phyloP scores from a whole-genome alignment of 2,888 invertebrate genomes.

The Beris chalybata region DNA sequence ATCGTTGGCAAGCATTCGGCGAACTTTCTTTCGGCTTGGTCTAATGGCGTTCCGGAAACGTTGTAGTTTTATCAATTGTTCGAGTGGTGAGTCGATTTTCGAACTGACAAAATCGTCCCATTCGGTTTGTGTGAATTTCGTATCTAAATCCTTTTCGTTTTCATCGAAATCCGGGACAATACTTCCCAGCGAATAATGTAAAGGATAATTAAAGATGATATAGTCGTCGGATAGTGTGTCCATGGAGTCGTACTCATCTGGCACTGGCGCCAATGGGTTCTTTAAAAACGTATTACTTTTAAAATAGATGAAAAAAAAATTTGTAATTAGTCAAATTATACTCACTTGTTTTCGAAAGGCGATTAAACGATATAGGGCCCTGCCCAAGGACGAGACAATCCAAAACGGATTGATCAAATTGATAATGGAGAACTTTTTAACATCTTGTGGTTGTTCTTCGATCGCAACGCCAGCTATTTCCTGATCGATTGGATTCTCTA shows the following conservation, averaged over 20 bases:
- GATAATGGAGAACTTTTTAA: constrained; percentile 11
- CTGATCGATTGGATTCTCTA: neutral
- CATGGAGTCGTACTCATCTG: neutral
- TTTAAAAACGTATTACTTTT: too few species aligned
- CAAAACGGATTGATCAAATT: constrained; percentile 17
- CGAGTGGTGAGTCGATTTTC: constrained; percentile 8
- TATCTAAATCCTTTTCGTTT: neutral
- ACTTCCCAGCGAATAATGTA: constrained; percentile 9
- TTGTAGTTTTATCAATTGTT: constrained; percentile 9
- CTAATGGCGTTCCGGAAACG: constrained; percentile 15
- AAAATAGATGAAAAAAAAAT: neutral
- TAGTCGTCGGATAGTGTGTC: constrained; percentile 3
- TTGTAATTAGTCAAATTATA: neutral
- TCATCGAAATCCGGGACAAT: constrained; percentile 3
- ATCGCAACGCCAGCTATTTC: neutral
- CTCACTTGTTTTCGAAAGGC: constrained; percentile 13
- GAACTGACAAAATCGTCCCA: constrained; percentile 4
- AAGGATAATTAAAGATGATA: constrained; percentile 10
- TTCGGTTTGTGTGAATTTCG: constrained; percentile 19
- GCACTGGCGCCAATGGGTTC: too few species aligned
- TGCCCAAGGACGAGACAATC: constrained; percentile 9
- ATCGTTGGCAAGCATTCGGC: neutral
- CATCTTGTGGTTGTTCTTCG: neutral
- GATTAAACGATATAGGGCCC: constrained; percentile 9
- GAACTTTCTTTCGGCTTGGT: constrained; percentile 10